Evolutionary conservation across 1,140 invertebrate species (phyloP).

Genomic region (Tenebrio molitor): DNA sequence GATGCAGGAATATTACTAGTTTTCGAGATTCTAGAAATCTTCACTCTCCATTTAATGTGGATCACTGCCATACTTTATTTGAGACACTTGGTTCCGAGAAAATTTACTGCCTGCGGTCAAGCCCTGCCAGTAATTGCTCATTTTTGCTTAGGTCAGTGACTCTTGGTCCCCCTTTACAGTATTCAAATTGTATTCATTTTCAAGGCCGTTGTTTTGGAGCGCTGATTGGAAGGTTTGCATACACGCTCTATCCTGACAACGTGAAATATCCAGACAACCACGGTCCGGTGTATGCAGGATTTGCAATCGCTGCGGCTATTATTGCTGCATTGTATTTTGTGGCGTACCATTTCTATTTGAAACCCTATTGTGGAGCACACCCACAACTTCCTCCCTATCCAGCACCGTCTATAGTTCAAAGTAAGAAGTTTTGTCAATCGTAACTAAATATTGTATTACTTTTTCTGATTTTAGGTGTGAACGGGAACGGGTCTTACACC

Average conservation of each 20-base stretch:
- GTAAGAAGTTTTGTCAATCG: constrained; percentile 61
- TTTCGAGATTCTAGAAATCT: constrained; percentile 83
- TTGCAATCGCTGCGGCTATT: constrained; percentile 75
- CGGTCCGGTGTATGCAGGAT: constrained; percentile 59
- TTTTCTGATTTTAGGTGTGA: constrained; percentile 71
- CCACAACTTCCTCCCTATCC: constrained; percentile 60
- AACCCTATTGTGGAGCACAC: constrained; percentile 77
- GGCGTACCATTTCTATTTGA: constrained; percentile 79
- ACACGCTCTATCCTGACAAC: constrained; percentile 43
- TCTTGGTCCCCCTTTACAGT: no score
- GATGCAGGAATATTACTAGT: constrained; percentile 77
- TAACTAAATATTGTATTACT: constrained; percentile 65
- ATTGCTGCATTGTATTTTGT: constrained; percentile 77
- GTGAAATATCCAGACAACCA: constrained; percentile 57
- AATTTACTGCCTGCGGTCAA: constrained; percentile 86
- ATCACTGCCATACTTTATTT: constrained; percentile 86
- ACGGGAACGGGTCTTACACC: constrained; percentile 81
- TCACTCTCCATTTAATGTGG: constrained; percentile 87
- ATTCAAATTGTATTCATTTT: constrained; percentile 13
- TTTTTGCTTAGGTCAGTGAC: constrained; percentile 79
- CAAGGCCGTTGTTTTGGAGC: constrained; percentile 65
- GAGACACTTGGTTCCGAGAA: constrained; percentile 83
- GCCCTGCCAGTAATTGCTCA: constrained; percentile 85
- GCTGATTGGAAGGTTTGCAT: constrained; percentile 62
- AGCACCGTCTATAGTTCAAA: constrained; percentile 60